phyloP scores from a whole-genome alignment of 2,888 invertebrate species.

The Mythimna pallens region DNA sequence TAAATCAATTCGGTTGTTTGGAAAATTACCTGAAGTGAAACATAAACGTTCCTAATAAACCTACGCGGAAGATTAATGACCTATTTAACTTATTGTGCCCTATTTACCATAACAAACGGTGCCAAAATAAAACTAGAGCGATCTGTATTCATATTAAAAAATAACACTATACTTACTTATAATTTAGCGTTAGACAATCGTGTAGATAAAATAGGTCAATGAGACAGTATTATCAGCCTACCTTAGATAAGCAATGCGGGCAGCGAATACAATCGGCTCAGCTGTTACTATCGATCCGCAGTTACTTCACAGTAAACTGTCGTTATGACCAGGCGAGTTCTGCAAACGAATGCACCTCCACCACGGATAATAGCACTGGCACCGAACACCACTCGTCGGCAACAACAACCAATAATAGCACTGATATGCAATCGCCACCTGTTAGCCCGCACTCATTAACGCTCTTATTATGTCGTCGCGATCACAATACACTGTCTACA shows the following conservation, averaged over 20 bases:
- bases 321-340: slow-evolving; percentile 62
- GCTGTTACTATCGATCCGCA: slow-evolving; percentile 85
- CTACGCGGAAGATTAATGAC: slow-evolving; percentile 36
- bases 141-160: slow-evolving; percentile 7
- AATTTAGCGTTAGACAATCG: slow-evolving; percentile 40
- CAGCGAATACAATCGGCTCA: slow-evolving; percentile 79
- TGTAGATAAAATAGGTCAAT: slow-evolving; percentile 70
- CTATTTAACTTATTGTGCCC: slow-evolving; percentile 33
- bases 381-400: slow-evolving; percentile 75
- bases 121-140: background rate
- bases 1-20: slow-evolving; percentile 1
- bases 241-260: slow-evolving; percentile 80
- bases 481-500: slow-evolving; percentile 52
- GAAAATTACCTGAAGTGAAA: slow-evolving; percentile 10
- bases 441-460: slow-evolving; percentile 73
- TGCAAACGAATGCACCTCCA: slow-evolving; percentile 77
- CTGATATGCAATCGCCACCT: slow-evolving; percentile 81
- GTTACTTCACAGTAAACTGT: slow-evolving; percentile 70
- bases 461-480: slow-evolving; percentile 59
- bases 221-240: slow-evolving; percentile 72
- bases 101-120: slow-evolving; percentile 28
- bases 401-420: slow-evolving; percentile 82
- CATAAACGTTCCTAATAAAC: slow-evolving; percentile 3
- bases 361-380: slow-evolving; percentile 76
- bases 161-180: slow-evolving; percentile 14